Conservation (phyloP, 2,888 invertebrate species). For the Saturnia pavonia region DNA sequence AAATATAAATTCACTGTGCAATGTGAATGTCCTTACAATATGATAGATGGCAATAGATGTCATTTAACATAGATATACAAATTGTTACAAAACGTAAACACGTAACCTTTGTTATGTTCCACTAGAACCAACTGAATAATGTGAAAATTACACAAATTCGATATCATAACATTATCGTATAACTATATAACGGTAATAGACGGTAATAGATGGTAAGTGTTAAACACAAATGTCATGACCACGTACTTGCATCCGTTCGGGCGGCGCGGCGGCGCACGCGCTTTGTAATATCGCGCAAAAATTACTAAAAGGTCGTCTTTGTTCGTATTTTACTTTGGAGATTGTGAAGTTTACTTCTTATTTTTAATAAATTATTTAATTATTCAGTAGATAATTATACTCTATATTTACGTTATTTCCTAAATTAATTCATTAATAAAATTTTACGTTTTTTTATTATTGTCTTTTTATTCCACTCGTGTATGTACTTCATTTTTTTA, state of each 20-base stretch:
- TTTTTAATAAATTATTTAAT: background rate
- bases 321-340: constrained; percentile 26
- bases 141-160: background rate
- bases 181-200: constrained; percentile 18
- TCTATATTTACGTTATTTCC: background rate
- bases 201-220: constrained; percentile 21
- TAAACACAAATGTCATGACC: constrained; percentile 43
- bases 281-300: constrained; percentile 25
- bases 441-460: background rate
- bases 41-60: background rate
- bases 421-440: background rate
- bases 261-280: constrained; percentile 31
- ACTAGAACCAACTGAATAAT: background rate
- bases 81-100: background rate
- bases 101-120: background rate
- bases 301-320: constrained; percentile 43
- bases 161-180: constrained; percentile 12
- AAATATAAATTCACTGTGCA: background rate
- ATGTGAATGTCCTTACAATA: background rate
- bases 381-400: background rate
- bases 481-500: background rate
- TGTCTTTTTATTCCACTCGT: background rate
- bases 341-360: background rate
- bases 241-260: constrained; percentile 21
- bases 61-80: background rate